Percentiles rank a stretch among this genome's conserved stretches.
Conservation (phyloP, 2,113 vertebrate species). For the Eulemur rufifrons region DNA sequence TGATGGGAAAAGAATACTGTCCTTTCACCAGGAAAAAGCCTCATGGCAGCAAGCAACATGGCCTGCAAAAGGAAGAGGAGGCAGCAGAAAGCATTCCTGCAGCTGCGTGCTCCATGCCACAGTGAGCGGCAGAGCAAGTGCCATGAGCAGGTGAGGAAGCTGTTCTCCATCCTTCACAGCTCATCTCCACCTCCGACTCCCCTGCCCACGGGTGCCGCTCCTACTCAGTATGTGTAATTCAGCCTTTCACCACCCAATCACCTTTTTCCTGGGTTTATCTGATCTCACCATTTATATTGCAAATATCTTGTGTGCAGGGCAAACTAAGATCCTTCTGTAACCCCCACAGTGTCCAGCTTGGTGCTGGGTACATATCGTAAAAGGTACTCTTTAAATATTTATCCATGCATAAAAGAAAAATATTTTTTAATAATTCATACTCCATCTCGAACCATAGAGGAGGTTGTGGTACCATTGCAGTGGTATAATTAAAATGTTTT, state of each 20-base stretch:
- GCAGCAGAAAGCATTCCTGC: background rate
- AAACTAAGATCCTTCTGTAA: background rate
- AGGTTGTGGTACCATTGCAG: too few species aligned
- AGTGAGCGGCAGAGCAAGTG: background rate
- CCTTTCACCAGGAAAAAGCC: background rate
- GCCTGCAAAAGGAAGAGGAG: background rate
- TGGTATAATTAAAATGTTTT: constrained; percentile 9
- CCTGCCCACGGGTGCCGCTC: fast-evolving
- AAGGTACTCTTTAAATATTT: background rate
- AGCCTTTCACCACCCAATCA: background rate
- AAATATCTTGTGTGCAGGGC: background rate
- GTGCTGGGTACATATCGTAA: background rate
- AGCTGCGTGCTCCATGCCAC: fast-evolving
- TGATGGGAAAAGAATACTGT: background rate
- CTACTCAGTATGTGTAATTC: too few species aligned
- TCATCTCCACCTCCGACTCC: too few species aligned
- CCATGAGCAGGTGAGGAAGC: too few species aligned
- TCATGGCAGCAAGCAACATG: background rate
- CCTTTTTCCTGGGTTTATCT: background rate
- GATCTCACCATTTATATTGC: background rate
- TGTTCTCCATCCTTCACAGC: background rate
- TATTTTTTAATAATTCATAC: background rate
- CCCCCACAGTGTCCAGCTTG: background rate
- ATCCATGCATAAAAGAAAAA: background rate
- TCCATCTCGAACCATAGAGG: background rate